These are phyloP conservation scores for Sicus ferrugineus DNA, from an alignment of 2,888 invertebrate genomes.

Conservation along the genomic window DNA sequence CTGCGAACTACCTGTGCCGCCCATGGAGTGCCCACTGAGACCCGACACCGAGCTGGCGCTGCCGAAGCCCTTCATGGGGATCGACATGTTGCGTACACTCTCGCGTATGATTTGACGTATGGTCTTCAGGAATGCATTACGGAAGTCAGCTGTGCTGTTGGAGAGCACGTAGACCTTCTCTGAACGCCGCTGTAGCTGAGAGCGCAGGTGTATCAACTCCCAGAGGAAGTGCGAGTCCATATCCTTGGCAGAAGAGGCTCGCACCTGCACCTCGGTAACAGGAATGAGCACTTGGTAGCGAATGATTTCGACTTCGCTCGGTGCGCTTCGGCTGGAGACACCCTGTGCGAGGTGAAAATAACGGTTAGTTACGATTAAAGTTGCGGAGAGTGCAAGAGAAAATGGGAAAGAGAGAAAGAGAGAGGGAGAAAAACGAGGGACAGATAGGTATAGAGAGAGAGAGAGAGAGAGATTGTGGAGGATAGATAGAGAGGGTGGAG, in stretches of 20 bases:
- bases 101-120: slow-evolving; percentile 97
- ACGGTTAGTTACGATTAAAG: not conserved
- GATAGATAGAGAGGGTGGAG: too few relatives aligned
- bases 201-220: slow-evolving; percentile 95
- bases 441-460: too few relatives aligned
- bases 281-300: slow-evolving; percentile 96
- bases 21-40: slow-evolving; percentile 59
- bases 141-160: slow-evolving; percentile 94
- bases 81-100: slow-evolving; percentile 95
- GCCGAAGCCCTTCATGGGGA: slow-evolving; percentile 78
- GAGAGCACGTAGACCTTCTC: slow-evolving; percentile 97
- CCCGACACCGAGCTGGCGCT: slow-evolving; percentile 65
- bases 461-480: too few relatives aligned
- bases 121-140: slow-evolving; percentile 96
- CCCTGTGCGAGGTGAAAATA: slow-evolving; percentile 69
- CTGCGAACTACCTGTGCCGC: slow-evolving; percentile 67
- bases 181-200: slow-evolving; percentile 90
- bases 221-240: slow-evolving; percentile 97
- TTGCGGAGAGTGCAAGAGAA: not conserved
- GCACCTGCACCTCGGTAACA: slow-evolving; percentile 96
- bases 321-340: slow-evolving; percentile 84
- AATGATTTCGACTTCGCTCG: slow-evolving; percentile 93
- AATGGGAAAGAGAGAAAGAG: too few relatives aligned
- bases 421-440: too few relatives aligned
- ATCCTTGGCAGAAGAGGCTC: slow-evolving; percentile 92